These are phyloP conservation scores for Odobenus rosmarus DNA, from an alignment of 2,113 vertebrate species.

Conservation along the genomic window DNA sequence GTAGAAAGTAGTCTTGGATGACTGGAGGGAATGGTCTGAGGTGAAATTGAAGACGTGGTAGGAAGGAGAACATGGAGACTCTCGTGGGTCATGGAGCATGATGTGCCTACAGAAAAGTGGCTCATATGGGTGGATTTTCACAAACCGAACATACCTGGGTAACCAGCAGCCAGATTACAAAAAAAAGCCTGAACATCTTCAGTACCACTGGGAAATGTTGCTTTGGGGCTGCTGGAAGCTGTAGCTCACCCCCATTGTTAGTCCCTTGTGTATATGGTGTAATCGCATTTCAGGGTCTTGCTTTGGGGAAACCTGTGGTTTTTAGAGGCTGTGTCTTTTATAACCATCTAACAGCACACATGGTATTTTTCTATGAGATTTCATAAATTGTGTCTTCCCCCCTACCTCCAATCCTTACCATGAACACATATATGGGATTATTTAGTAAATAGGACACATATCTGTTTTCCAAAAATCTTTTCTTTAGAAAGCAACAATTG, in stretches of 20 bases:
- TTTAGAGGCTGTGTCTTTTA: neutral
- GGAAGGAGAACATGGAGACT: neutral
- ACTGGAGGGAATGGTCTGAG: neutral
- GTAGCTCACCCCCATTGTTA: rapidly evolving
- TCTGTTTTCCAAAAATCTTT: neutral
- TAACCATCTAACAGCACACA: neutral
- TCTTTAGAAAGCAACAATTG: neutral
- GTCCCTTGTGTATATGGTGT: neutral
- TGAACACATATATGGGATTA: neutral
- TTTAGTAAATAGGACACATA: neutral
- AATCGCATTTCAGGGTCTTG: neutral
- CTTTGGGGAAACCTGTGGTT: neutral
- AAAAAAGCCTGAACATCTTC: neutral
- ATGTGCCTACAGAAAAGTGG: neutral
- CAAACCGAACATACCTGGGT: neutral
- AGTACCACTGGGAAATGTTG: neutral
- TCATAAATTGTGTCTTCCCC: neutral
- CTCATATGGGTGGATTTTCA: neutral
- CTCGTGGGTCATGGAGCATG: neutral
- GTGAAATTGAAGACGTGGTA: neutral
- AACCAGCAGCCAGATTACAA: neutral
- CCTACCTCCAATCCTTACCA: neutral
- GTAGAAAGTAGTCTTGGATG: neutral
- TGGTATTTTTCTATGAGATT: neutral
- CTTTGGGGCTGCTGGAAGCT: neutral